Conservation (phyloP, 2,888 invertebrate species). For the Unio pictorum region DNA sequence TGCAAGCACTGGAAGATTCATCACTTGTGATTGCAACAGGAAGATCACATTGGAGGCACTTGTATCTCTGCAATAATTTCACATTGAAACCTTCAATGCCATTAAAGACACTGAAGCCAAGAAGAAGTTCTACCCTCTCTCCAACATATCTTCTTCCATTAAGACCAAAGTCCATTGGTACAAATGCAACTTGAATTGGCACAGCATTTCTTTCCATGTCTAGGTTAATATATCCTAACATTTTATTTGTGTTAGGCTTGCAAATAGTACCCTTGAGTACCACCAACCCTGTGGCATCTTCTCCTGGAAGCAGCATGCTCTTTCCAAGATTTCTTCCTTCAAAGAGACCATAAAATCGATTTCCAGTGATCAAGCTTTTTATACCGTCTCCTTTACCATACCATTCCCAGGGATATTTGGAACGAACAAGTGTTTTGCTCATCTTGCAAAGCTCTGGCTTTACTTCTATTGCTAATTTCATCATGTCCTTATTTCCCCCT, state of each 20-base stretch:
- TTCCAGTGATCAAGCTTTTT: conserved; percentile 8
- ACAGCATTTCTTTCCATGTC: conserved; percentile 22
- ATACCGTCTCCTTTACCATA: conserved; percentile 24
- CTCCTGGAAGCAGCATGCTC: conserved; percentile 1
- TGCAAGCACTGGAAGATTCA: conserved; percentile 5
- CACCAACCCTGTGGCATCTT: background rate
- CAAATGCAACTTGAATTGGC: conserved; percentile 14
- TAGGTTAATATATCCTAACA: conserved; percentile 25
- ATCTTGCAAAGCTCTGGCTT: conserved; percentile 29
- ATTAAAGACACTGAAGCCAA: conserved; percentile 24
- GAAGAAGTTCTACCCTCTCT: conserved; percentile 21
- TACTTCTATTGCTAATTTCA: conserved; percentile 26
- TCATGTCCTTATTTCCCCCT: conserved; percentile 34
- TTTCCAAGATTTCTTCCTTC: conserved; percentile 3
- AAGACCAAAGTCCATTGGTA: conserved; percentile 18
- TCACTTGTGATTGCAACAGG: conserved; percentile 21
- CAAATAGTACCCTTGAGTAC: conserved; percentile 37
- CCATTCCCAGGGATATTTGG: conserved; percentile 45
- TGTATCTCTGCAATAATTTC: conserved; percentile 14
- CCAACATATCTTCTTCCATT: conserved; percentile 22
- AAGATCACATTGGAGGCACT: conserved; percentile 16
- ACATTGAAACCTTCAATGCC: conserved; percentile 33
- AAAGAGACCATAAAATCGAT: conserved; percentile 5
- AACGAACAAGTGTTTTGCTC: conserved; percentile 23
- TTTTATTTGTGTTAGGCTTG: conserved; percentile 30